Evolutionary conservation across 2,888 invertebrate species (phyloP).

Genomic region (Gibbula magus): DNA sequence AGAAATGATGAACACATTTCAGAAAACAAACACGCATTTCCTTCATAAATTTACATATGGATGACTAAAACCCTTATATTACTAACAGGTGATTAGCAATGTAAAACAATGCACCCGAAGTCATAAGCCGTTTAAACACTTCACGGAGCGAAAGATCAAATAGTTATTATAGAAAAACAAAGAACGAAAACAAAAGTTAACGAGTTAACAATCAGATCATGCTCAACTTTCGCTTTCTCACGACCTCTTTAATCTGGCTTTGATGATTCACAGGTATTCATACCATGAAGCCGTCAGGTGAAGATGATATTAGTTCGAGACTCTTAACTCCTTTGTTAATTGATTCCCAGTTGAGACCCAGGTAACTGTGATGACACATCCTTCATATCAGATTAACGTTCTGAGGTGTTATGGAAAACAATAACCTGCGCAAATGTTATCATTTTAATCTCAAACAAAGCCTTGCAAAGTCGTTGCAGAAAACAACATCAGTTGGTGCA

Average conservation of each 20-base stretch:
- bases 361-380: conserved; percentile 1
- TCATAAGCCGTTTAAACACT: too few species aligned
- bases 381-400: neutral
- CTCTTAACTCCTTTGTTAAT: neutral
- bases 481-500: neutral
- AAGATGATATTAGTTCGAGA: neutral
- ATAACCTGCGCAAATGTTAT: neutral
- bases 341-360: neutral
- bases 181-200: too few species aligned
- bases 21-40: too few species aligned
- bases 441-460: neutral
- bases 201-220: neutral
- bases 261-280: neutral
- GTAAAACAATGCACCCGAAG: too few species aligned
- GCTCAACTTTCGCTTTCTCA: neutral
- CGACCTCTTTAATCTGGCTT: neutral
- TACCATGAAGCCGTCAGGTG: neutral
- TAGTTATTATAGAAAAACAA: too few species aligned
- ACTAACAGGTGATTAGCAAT: too few species aligned
- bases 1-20: too few species aligned
- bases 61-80: too few species aligned
- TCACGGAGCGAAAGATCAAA: too few species aligned
- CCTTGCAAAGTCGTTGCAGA: neutral
- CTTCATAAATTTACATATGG: too few species aligned
- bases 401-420: neutral